Conservation (phyloP, 2,113 vertebrate species). For the Pongo pygmaeus region DNA sequence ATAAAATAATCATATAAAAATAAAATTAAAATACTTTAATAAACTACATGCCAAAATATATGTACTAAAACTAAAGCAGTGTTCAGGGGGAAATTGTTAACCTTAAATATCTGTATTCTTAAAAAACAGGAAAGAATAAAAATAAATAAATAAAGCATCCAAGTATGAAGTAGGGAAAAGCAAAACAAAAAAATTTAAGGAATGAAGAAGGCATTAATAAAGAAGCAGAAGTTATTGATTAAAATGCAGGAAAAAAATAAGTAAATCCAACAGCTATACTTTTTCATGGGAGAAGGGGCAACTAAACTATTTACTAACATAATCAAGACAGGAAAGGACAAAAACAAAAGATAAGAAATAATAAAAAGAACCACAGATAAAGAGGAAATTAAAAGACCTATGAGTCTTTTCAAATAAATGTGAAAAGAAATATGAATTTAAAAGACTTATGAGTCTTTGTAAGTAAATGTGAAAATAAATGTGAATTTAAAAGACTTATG, state of each 20-base stretch:
- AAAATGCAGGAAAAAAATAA: constrained; percentile 14
- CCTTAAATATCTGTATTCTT: neutral
- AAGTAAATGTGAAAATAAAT: too few relatives aligned
- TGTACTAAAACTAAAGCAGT: neutral
- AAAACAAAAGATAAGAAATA: neutral
- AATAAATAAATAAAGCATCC: neutral
- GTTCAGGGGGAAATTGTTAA: neutral
- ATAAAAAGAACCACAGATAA: neutral
- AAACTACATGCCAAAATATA: neutral
- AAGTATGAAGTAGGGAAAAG: neutral
- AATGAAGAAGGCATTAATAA: neutral
- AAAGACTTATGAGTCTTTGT: too few relatives aligned
- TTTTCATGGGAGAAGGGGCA: neutral
- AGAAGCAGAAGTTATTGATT: neutral
- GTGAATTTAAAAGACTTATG: too few relatives aligned
- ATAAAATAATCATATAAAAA: neutral
- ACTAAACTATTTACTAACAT: neutral
- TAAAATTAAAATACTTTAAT: constrained; percentile 11
- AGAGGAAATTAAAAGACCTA: neutral
- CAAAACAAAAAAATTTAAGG: neutral
- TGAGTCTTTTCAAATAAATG: too few relatives aligned
- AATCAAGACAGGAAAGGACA: neutral
- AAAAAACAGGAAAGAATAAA: neutral
- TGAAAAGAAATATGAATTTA: too few relatives aligned
- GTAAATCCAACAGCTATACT: neutral